A percentile compares a stretch with the other conserved stretches of the same genome.
These are phyloP conservation scores for Calvadosia cruxmelitensis DNA, from an alignment of 30 jellyfish, hydroid and myxozoan genomes.

Conservation along the genomic window DNA sequence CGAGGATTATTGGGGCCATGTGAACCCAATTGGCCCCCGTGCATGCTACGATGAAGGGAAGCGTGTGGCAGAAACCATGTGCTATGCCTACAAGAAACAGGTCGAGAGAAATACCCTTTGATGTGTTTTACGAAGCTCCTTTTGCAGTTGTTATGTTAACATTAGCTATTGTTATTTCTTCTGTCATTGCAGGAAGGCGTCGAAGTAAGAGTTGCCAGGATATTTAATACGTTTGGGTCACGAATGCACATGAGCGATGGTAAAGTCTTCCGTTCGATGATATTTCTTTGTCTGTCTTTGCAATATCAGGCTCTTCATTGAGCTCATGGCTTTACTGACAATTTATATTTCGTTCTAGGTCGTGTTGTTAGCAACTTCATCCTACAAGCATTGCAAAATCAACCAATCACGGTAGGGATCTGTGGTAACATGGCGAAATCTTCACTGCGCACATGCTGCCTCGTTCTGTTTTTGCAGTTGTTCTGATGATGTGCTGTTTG, in stretches of 20 bases:
- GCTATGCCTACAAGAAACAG: conserved; percentile 84
- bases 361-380: conserved; percentile 96
- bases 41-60: conserved; percentile 99
- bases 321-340: too few relatives aligned
- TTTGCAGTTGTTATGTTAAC: background rate
- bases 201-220: conserved; percentile 91
- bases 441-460: background rate
- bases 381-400: conserved; percentile 82
- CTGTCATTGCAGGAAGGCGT: conserved; percentile 59
- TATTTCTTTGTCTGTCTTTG: too few relatives aligned
- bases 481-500: conserved; percentile 3
- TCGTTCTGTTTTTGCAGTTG: background rate
- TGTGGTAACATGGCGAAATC: background rate
- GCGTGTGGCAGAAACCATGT: conserved; percentile 97
- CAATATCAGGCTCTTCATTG: too few relatives aligned
- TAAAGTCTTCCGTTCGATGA: conserved; percentile 4
- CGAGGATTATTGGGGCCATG: conserved; percentile 98
- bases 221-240: conserved; percentile 93
- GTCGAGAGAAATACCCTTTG: conserved; percentile 7
- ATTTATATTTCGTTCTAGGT: conserved; percentile 24
- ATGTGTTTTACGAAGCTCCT: background rate
- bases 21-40: conserved; percentile 96
- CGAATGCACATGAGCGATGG: conserved; percentile 98
- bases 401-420: conserved; percentile 68
- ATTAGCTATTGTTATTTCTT: background rate